These are phyloP conservation scores for Caenorhabditis doughertyi DNA, from an alignment of 2,888 invertebrate genomes.

Conservation along the genomic window DNA sequence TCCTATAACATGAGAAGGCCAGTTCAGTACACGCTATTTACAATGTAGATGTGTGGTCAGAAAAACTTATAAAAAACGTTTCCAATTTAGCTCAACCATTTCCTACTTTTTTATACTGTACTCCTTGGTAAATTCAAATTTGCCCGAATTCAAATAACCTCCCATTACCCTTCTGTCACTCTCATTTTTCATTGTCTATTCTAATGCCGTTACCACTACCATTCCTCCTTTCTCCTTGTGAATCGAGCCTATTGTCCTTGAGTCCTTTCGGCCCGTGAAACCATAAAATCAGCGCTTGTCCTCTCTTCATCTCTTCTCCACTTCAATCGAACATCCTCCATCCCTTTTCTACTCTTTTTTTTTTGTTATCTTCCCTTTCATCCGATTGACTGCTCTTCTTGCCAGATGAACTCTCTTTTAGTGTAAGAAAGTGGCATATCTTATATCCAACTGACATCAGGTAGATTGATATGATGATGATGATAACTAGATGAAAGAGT, in stretches of 20 bases:
- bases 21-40: no score
- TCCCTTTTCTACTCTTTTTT: conserved; percentile 6
- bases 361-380: neutral
- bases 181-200: conserved; percentile 22
- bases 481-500: conserved; percentile 29
- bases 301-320: neutral
- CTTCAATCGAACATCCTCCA: conserved; percentile 1
- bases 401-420: conserved; percentile 11
- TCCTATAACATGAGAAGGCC: no score
- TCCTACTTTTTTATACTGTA: no score
- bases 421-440: conserved; percentile 21
- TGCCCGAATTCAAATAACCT: no score
- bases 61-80: no score
- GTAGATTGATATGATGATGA: conserved; percentile 41
- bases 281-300: conserved; percentile 32
- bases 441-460: conserved; percentile 1
- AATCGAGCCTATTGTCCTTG: conserved; percentile 50
- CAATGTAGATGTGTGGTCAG: no score
- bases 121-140: no score
- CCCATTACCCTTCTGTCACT: neutral
- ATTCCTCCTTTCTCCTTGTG: no score
- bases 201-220: neutral
- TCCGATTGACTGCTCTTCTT: neutral
- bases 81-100: no score
- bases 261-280: conserved; percentile 18